These are phyloP conservation scores for Corythaixoides concolor DNA, from an alignment of 2,113 vertebrate species.

Conservation along the genomic window DNA sequence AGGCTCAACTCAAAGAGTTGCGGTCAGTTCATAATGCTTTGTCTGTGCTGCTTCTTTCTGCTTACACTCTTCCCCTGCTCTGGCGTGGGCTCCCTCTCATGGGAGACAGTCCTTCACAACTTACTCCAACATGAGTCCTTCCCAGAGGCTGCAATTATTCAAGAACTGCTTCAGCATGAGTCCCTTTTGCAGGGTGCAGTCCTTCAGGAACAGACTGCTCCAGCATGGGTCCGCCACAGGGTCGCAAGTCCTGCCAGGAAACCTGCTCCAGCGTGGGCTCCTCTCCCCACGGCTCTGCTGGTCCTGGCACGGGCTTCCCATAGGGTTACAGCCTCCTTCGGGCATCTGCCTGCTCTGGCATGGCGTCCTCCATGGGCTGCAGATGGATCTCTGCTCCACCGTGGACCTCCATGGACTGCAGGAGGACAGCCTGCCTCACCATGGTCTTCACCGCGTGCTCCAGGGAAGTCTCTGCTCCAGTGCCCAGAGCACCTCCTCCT, in stretches of 20 bases:
- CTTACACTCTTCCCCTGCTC: background rate
- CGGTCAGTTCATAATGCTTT: background rate
- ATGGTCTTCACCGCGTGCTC: background rate
- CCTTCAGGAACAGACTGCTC: background rate
- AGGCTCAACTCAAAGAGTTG: background rate
- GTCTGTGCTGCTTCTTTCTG: background rate
- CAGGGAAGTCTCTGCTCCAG: background rate
- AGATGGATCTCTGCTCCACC: background rate
- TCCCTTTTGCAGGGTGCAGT: too few species aligned
- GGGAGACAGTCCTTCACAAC: background rate
- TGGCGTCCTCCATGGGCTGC: fast-evolving
- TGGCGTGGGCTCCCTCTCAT: too few species aligned
- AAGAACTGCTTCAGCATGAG: background rate
- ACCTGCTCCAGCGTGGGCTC: background rate
- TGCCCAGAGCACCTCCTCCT: fast-evolving
- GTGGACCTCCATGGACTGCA: background rate
- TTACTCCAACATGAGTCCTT: background rate
- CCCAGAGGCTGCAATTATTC: background rate
- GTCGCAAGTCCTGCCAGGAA: background rate
- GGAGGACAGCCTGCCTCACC: background rate
- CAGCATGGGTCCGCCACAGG: fast-evolving
- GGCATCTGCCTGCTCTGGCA: fast-evolving
- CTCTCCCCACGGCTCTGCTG: background rate
- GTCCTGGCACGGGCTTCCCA: fast-evolving
- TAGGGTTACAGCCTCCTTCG: background rate